Base-by-base conservation (phyloP, 2,797 vertebrate species). In the Decapterus maruadsi region DNA sequence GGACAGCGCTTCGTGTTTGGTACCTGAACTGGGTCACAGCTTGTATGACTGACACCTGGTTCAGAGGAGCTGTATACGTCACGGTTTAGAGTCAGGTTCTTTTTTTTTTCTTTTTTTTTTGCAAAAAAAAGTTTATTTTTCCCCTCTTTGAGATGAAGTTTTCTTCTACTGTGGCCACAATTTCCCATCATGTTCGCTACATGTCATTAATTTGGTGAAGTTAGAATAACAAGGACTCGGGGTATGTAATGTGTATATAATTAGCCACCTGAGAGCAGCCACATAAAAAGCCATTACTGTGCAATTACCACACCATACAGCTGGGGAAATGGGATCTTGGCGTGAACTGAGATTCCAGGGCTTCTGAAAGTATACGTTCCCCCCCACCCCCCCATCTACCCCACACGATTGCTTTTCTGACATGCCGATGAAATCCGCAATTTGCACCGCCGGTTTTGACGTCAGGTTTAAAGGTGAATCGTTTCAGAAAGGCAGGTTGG, bases 181-280 rank as follows among this genome's bases (percentile, higher is more conserved):
- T 86, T 94, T 92, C 84, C 89, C 87, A 83, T 93, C 75, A 67
- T 68, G 88, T 92, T 92, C 86, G 79, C 84, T 92, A 81, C 87
- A 89, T 93, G 93, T 91, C 91, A 90, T 95, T 94, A 95, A 95
- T 95, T 94, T 91, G 86, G 86, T 61, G 78, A 92, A 92, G 94
- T 93, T 92, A 94, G 93, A 95, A 95, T 92, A 95, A 95, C 94
- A 95, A 92, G 88, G 78, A 91, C 87, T 92, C 60, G 29, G 92
- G 88, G 89, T 92, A 93, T 95, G 94, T 95, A 95, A 95, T 94
- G 91, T 93, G 94, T 94, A 90, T 95, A 91, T 95, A 95, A 96
- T 96, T 95, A 95, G 93, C 91, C 93, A 95, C 94, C 93, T 94
- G 94, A 95, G 94, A 94, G 86, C 91, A 92, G 92, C 93, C 90